A percentile compares a stretch with the other conserved stretches of the same genome.
Evolutionary conservation across 2,113 vertebrate genomes (phyloP).

Genomic region (Platysteira castanea): DNA sequence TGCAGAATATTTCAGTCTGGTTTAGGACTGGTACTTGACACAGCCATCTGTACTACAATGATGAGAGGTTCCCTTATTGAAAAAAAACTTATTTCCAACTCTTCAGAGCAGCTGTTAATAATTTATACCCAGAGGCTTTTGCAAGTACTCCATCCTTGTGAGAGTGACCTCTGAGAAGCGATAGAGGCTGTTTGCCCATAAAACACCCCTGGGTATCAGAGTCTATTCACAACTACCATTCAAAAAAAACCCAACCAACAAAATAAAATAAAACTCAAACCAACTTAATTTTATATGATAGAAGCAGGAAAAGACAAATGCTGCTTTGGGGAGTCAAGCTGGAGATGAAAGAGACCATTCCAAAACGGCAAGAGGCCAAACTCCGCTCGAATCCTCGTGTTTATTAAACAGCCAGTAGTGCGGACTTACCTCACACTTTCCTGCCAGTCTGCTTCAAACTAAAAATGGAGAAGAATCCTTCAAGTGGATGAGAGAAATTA

Average conservation of each 20-base stretch:
- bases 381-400: not conserved
- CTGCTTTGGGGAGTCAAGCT: not conserved
- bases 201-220: not conserved
- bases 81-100: not conserved
- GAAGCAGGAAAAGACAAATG: not conserved
- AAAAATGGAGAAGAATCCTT: not conserved
- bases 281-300: not conserved
- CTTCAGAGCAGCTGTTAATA: not conserved
- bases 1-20: not conserved
- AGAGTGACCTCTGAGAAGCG: not conserved
- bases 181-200: not conserved
- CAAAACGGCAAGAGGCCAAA: not conserved
- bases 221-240: not conserved
- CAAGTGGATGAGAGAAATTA: not conserved
- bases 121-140: not conserved
- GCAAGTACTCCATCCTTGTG: not conserved
- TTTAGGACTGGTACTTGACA: not conserved
- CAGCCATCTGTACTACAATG: not conserved
- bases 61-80: not conserved
- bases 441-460: not conserved
- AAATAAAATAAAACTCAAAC: not conserved
- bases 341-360: not conserved
- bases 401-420: not conserved
- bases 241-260: not conserved
- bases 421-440: not conserved